Evolutionary conservation across 92 coral and sea anemone species (phyloP).

Genomic region (Heliopora coerulea): DNA sequence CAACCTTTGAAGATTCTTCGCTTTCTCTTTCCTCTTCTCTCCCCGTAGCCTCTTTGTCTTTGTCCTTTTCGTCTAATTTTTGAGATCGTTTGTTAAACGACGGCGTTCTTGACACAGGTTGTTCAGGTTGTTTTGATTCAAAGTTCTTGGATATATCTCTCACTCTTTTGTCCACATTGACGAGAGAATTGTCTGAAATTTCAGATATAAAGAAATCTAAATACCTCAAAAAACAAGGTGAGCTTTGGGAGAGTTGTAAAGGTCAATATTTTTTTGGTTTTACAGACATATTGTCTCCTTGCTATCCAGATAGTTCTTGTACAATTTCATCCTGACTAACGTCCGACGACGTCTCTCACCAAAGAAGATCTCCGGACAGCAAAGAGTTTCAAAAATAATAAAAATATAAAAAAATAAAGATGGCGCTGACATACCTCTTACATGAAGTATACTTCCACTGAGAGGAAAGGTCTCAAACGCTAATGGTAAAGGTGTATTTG

Average conservation of each 20-base stretch:
- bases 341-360: too few species aligned
- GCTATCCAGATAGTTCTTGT: too few species aligned
- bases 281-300: too few species aligned
- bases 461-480: constrained; percentile 98
- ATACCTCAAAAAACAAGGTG: too few species aligned
- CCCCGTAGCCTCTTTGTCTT: constrained; percentile 56
- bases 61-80: constrained; percentile 28
- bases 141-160: constrained; percentile 63
- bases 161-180: constrained; percentile 80
- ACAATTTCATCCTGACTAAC: too few species aligned
- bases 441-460: constrained; percentile 88
- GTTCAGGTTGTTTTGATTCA: constrained; percentile 52
- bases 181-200: constrained; percentile 71
- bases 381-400: too few species aligned
- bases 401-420: too few species aligned
- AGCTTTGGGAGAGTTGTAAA: too few species aligned
- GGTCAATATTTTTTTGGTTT: too few species aligned
- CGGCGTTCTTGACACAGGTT: constrained; percentile 65
- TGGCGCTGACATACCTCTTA: constrained; percentile 71
- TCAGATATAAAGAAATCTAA: background rate
- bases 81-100: constrained; percentile 62
- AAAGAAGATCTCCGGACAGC: too few species aligned
- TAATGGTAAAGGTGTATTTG: constrained; percentile 89
- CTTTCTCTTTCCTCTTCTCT: constrained; percentile 58
- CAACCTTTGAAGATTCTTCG: constrained; percentile 66